phyloP scores from a whole-genome alignment of 2,797 vertebrate genomes.

The Acropternis orthonyx region DNA sequence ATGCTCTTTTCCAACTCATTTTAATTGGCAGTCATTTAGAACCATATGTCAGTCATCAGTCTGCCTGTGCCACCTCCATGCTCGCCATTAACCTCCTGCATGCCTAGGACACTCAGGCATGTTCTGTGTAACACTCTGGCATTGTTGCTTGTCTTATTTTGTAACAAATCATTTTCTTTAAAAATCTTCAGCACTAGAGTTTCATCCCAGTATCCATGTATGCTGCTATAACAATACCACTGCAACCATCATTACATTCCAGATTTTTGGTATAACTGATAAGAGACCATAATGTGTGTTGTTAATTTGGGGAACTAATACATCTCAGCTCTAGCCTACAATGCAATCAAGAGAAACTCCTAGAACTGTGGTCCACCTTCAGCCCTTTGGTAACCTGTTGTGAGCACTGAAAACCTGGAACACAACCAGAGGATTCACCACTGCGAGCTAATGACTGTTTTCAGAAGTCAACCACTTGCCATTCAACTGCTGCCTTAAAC shows the following conservation, averaged over 20 bases:
- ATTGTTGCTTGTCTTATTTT: conserved; percentile 69
- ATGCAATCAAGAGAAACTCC: conserved; percentile 66
- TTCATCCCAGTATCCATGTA: conserved; percentile 72
- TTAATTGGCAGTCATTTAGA: conserved; percentile 57
- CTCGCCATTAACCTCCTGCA: conserved; percentile 86
- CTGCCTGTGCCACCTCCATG: conserved; percentile 82
- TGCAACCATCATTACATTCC: conserved; percentile 77
- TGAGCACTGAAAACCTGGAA: conserved; percentile 77
- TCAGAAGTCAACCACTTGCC: conserved; percentile 79
- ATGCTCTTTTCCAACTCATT: conserved; percentile 38
- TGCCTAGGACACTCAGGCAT: conserved; percentile 78
- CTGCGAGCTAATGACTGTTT: conserved; percentile 75
- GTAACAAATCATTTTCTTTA: conserved; percentile 72
- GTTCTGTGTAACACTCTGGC: conserved; percentile 70
- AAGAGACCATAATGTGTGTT: conserved; percentile 66
- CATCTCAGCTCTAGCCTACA: conserved; percentile 77
- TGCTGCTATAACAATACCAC: conserved; percentile 77
- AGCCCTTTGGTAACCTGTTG: conserved; percentile 70
- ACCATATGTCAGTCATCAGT: conserved; percentile 73
- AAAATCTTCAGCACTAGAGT: conserved; percentile 73
- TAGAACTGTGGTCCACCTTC: conserved; percentile 67
- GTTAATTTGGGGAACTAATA: conserved; percentile 70
- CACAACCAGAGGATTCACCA: conserved; percentile 72
- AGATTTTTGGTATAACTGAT: conserved; percentile 70
- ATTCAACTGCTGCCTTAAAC: conserved; percentile 86